phyloP scores from a whole-genome alignment of 2,113 vertebrate species.

The Pimephales promelas region DNA sequence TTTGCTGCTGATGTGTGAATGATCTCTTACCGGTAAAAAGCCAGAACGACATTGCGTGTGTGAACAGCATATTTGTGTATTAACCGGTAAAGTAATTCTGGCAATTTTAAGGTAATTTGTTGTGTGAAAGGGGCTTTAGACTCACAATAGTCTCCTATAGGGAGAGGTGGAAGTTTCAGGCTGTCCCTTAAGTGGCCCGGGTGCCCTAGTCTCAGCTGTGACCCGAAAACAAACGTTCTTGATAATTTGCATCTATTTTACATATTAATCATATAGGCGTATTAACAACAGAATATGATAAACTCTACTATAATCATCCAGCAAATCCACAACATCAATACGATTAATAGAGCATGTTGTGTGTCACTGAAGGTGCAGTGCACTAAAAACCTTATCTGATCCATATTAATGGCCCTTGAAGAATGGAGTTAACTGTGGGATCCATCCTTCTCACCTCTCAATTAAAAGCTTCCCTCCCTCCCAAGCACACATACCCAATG shows the following conservation, averaged over 20 bases:
- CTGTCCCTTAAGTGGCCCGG: background rate
- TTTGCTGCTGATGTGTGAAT: too few species aligned
- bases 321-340: conserved; percentile 19
- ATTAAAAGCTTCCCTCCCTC: conserved; percentile 57
- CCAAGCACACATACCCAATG: conserved; percentile 36
- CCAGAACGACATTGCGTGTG: too few species aligned
- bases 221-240: background rate
- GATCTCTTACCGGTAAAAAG: too few species aligned
- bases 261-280: background rate
- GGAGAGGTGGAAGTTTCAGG: background rate
- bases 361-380: conserved; percentile 33
- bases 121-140: too few species aligned
- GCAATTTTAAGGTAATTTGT: too few species aligned
- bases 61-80: too few species aligned
- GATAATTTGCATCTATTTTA: background rate
- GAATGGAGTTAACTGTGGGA: conserved; percentile 54
- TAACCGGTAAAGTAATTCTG: too few species aligned
- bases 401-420: conserved; percentile 56
- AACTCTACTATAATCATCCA: too few species aligned
- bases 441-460: conserved; percentile 56
- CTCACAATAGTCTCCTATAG: background rate
- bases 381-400: conserved; percentile 51
- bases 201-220: background rate
- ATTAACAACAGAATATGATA: conserved; percentile 23
- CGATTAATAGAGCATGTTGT: conserved; percentile 47